Evolutionary conservation across 64 coral and sea anemone species (phyloP).

Genomic region (Porites australiensis): DNA sequence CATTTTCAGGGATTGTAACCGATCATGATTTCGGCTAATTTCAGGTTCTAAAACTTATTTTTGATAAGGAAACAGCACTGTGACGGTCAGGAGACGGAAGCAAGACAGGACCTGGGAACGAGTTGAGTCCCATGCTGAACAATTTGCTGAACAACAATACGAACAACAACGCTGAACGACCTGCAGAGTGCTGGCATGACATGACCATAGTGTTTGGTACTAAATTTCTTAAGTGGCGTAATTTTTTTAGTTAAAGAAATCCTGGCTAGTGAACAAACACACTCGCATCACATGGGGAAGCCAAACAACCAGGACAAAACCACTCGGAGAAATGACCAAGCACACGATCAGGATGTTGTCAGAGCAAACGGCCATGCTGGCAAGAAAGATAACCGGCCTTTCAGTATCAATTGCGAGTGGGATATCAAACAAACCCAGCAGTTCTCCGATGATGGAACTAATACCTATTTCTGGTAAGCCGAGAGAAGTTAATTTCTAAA

Average conservation of each 20-base stretch:
- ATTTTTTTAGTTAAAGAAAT: neutral
- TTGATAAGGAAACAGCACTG: too few relatives aligned
- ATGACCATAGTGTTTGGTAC: neutral
- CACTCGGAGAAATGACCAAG: neutral
- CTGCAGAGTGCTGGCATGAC: too few relatives aligned
- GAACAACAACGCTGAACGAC: too few relatives aligned
- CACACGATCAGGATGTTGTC: constrained; percentile 21
- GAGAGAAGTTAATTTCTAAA: neutral
- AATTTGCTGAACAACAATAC: too few relatives aligned
- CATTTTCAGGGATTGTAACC: too few relatives aligned
- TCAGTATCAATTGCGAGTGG: constrained; percentile 88
- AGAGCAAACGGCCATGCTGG: constrained; percentile 18
- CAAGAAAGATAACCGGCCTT: constrained; percentile 54
- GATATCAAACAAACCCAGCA: constrained; percentile 89
- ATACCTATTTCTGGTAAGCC: constrained; percentile 93
- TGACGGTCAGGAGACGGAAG: too few relatives aligned
- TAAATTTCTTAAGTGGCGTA: neutral
- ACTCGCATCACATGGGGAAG: neutral
- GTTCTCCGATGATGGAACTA: constrained; percentile 91
- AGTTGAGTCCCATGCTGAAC: too few relatives aligned
- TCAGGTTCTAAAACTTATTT: too few relatives aligned
- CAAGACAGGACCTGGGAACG: too few relatives aligned
- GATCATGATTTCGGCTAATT: too few relatives aligned
- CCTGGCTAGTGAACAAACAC: neutral
- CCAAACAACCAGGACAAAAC: neutral